Evolutionary conservation across 2,888 invertebrate species (phyloP).

Genomic region (Parapristionchus giblindavisi): DNA sequence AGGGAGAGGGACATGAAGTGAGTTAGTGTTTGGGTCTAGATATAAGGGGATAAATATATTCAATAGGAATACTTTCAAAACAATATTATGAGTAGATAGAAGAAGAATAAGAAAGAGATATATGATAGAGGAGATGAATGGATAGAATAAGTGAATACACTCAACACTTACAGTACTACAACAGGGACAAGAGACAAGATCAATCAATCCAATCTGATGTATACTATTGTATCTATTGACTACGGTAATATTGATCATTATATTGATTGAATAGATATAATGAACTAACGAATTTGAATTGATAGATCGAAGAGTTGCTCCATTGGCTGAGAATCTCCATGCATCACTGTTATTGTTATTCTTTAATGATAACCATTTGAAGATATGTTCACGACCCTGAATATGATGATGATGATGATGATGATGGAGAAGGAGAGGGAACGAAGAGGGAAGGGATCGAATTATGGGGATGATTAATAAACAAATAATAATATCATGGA

Average conservation of each 20-base stretch:
- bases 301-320: slow-evolving; percentile 22
- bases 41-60: too few relatives aligned
- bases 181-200: neutral
- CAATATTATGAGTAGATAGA: too few relatives aligned
- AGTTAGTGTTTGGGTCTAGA: too few relatives aligned
- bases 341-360: slow-evolving; percentile 7
- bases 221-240: too few relatives aligned
- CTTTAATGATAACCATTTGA: slow-evolving; percentile 25
- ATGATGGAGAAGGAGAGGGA: neutral
- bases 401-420: neutral
- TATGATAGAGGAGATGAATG: neutral
- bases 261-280: too few relatives aligned
- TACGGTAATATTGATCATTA: neutral
- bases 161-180: neutral
- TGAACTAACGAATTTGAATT: slow-evolving; percentile 32
- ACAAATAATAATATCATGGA: too few relatives aligned
- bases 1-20: too few relatives aligned
- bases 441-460: neutral
- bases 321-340: slow-evolving; percentile 31
- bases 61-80: too few relatives aligned
- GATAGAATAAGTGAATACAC: slow-evolving; percentile 12
- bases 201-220: too few relatives aligned
- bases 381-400: slow-evolving; percentile 37
- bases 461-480: neutral
- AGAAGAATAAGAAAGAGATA: slow-evolving; percentile 14